Evolutionary conservation across 2,797 vertebrate genomes (phyloP).

Genomic region (Spinibarbus caldwelli): DNA sequence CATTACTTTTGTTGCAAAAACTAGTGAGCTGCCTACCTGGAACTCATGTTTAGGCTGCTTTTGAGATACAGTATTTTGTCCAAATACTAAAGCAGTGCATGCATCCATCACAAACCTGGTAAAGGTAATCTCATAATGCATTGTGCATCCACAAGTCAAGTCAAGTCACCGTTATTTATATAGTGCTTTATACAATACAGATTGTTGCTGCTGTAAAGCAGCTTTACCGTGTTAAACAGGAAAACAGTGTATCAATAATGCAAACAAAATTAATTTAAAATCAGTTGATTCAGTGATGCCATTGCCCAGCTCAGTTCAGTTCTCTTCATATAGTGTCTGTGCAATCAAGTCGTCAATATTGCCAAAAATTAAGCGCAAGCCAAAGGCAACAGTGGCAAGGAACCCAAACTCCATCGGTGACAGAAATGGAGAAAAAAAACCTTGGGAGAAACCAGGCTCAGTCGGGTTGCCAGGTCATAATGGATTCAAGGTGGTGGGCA

Average conservation of each 20-base stretch:
- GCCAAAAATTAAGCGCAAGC: not conserved
- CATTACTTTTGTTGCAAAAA: not conserved
- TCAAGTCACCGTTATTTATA: not conserved
- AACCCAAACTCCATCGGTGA: no score
- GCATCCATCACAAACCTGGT: not conserved
- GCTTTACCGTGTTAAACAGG: not conserved
- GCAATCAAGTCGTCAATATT: not conserved
- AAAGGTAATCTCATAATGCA: not conserved
- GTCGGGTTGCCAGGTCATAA: not conserved
- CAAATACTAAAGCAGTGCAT: not conserved
- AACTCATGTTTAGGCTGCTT: not conserved
- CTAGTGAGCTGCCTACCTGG: not conserved
- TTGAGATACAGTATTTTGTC: not conserved
- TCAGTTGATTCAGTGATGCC: not conserved
- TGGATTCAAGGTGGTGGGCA: not conserved
- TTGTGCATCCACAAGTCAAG: not conserved
- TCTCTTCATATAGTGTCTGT: not conserved
- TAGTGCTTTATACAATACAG: not conserved
- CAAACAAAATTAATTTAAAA: not conserved
- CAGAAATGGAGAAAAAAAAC: no score
- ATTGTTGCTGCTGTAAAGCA: not conserved
- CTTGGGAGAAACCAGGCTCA: no score
- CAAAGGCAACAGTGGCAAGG: no score
- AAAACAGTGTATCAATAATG: not conserved
- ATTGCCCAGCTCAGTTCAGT: not conserved